Percentiles rank a stretch among this genome's conserved stretches.
Conservation (phyloP, 2,888 invertebrate genomes). For the Drosophila eohydei region DNA sequence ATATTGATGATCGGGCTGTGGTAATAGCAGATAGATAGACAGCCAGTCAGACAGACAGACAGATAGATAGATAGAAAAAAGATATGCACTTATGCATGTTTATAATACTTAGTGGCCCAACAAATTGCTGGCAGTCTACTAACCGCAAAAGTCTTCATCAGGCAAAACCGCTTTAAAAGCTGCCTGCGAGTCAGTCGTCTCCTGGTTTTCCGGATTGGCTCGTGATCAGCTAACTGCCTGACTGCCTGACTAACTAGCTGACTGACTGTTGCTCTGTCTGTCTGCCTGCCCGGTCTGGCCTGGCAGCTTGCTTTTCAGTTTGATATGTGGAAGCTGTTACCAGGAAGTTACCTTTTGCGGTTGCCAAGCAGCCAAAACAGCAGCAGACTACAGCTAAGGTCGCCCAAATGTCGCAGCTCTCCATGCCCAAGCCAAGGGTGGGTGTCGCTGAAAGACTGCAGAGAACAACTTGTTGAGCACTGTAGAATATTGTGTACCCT, state of each 20-base stretch:
- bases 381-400: constrained; percentile 55
- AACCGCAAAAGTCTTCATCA: constrained; percentile 77
- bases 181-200: constrained; percentile 37
- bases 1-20: constrained; percentile 44
- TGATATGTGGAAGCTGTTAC: constrained; percentile 66
- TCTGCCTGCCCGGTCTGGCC: constrained; percentile 17
- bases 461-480: neutral
- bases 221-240: constrained; percentile 60
- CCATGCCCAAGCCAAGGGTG: constrained; percentile 13
- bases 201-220: constrained; percentile 69
- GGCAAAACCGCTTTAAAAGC: constrained; percentile 41
- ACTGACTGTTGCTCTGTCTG: constrained; percentile 38
- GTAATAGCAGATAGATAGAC: constrained; percentile 17
- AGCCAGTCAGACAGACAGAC: neutral
- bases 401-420: constrained; percentile 56
- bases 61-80: constrained; percentile 25
- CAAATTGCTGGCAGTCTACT: constrained; percentile 73
- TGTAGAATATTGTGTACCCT: constrained; percentile 4
- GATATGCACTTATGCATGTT: constrained; percentile 51
- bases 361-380: constrained; percentile 29
- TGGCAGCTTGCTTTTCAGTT: constrained; percentile 44
- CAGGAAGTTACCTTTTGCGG: constrained; percentile 57
- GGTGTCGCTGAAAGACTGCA: constrained; percentile 26
- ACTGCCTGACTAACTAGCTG: constrained; percentile 30
- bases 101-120: constrained; percentile 46